Base-by-base conservation (phyloP, 92 coral and sea anemone genomes). In the Anthopleura xanthogrammica region DNA sequence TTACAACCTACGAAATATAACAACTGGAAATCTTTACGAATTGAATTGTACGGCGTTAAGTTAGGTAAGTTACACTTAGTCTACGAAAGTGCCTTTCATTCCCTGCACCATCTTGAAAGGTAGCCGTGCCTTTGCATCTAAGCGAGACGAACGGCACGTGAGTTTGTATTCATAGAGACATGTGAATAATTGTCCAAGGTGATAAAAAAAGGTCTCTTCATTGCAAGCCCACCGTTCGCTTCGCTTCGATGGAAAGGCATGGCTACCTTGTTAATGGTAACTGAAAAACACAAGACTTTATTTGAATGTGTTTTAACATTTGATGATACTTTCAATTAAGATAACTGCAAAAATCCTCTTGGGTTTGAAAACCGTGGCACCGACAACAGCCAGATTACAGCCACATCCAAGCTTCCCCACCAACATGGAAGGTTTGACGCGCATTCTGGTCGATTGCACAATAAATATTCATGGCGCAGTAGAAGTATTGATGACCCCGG, bases 31-130 rank as follows among this genome's bases (percentile, higher is more conserved):
- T 80, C 86, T 23, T 10, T 87, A 24, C 82, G 86, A 42, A 43
- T 87, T 16, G 86, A 87, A 42, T 20, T 87, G 12, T 87, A 82
- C 50, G 90, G 90, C 1, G 4, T 12, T 50, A 23, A 56, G 12
- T 42, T 66, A 43, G 87, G 85, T 82, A 72, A n/a, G 85, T 24
- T 23, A 13, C 16, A 43, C 20, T 36, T 19, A 19, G 50, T 74
- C 41, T 40, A 5, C 36, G 36, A 7, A 74, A 40, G 9, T 46
- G 7, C 50, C 50, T 46, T n/a, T n/a, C n/a, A n/a, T 29, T 29
- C 36, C 1, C 36, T 29, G 36, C 36, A 29, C 36, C 36, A 29
- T 29, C 36, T 29, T 29, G 36, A 29, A 29, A 29, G 36, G 36
- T 29, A 29, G 0, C 1, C 36, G 36, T 29, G 36, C 36, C 36